phyloP scores from a whole-genome alignment of 2,888 invertebrate genomes.

The Lochmaea crataegi region DNA sequence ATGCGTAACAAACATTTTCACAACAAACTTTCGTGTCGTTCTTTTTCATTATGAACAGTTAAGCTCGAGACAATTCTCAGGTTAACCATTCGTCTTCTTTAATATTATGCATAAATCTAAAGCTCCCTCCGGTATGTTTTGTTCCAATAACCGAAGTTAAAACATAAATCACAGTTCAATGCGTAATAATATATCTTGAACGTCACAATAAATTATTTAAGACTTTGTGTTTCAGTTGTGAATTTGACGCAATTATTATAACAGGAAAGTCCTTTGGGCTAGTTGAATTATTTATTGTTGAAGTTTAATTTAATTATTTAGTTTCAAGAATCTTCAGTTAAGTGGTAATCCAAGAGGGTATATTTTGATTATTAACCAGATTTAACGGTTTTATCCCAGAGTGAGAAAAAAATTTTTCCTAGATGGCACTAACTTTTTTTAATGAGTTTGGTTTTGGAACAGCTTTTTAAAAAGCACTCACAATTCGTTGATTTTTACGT shows the following conservation, averaged over 20 bases:
- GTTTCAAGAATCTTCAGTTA: neutral
- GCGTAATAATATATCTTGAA: neutral
- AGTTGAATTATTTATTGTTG: neutral
- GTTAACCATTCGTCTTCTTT: neutral
- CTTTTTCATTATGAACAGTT: neutral
- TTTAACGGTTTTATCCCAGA: no score
- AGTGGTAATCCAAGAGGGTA: no score
- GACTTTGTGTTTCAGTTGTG: slow-evolving; percentile 4
- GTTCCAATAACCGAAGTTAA: neutral
- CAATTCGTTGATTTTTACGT: no score
- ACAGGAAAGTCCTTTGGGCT: neutral
- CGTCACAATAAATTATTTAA: slow-evolving; percentile 3
- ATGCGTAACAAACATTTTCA: neutral
- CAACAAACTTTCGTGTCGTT: neutral
- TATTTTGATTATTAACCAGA: no score
- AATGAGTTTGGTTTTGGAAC: no score
- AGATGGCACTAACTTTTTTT: no score
- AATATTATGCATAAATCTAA: neutral
- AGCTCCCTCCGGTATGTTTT: neutral
- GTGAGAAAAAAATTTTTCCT: no score
- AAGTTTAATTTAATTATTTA: neutral
- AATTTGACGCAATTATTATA: neutral
- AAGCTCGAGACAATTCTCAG: neutral
- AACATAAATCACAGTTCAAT: slow-evolving; percentile 10
- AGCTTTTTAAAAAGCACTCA: no score